A percentile compares a stretch with the other conserved stretches of the same genome.
These are phyloP conservation scores for Poeciliopsis occidentalis DNA, from an alignment of 2,113 vertebrate species.

Conservation along the genomic window DNA sequence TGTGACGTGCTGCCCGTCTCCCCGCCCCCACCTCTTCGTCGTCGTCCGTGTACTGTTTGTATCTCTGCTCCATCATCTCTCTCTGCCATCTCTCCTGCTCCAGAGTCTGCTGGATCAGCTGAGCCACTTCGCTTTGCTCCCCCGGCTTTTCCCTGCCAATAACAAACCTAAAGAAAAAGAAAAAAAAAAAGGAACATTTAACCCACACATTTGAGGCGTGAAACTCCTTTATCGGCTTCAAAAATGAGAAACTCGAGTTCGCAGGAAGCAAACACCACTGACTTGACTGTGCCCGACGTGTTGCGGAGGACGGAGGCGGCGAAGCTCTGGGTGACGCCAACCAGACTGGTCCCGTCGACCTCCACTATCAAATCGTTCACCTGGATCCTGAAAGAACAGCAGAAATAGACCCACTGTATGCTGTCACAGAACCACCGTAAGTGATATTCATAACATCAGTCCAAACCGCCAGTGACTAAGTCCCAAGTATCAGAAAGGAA, in stretches of 20 bases:
- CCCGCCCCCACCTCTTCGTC: conserved; percentile 70
- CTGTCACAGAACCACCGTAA: neutral
- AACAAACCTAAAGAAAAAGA: conserved; percentile 84
- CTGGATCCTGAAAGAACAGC: conserved; percentile 84
- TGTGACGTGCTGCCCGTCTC: neutral
- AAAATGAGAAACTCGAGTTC: neutral
- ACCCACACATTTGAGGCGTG: conserved; percentile 6
- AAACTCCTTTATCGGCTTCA: neutral
- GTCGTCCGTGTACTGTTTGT: conserved; percentile 83
- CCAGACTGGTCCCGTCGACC: conserved; percentile 95
- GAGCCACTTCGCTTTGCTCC: conserved; percentile 97
- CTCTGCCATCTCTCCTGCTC: conserved; percentile 97
- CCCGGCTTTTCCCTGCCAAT: conserved; percentile 96
- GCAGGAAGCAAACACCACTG: neutral
- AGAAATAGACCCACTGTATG: neutral
- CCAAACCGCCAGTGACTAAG: neutral
- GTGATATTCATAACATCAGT: neutral
- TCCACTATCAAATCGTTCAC: conserved; percentile 97
- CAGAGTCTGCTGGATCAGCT: conserved; percentile 97
- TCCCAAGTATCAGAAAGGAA: neutral
- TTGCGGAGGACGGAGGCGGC: conserved; percentile 94
- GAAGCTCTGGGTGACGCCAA: conserved; percentile 95
- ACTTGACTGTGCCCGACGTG: conserved; percentile 93
- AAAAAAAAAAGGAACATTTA: conserved; percentile 55
- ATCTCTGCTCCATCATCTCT: conserved; percentile 98